Evolutionary conservation across 2,797 vertebrate genomes (phyloP).

Genomic region (Petrocephalus schoutedeni): DNA sequence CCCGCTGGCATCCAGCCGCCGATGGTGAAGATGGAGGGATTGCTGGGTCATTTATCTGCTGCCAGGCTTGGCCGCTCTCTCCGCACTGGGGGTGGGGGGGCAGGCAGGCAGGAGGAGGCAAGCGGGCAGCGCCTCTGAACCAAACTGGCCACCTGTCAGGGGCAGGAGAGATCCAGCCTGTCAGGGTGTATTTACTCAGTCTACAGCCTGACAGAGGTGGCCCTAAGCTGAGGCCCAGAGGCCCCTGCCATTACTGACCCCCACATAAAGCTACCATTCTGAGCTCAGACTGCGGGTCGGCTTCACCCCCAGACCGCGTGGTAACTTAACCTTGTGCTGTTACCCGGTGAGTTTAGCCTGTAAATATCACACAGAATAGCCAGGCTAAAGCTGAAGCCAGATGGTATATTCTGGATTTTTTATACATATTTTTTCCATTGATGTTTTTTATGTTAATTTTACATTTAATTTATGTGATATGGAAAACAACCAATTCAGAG

Average conservation of each 20-base stretch:
- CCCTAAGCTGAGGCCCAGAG: background rate
- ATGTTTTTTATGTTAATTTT: constrained; percentile 6
- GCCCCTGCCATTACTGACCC: background rate
- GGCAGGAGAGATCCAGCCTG: constrained; percentile 10
- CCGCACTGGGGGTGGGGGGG: background rate
- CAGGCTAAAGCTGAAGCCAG: background rate
- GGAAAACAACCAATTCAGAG: background rate
- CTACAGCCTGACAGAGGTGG: constrained; percentile 6
- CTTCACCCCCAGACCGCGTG: background rate
- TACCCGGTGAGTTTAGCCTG: background rate
- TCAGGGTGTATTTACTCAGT: constrained; percentile 8
- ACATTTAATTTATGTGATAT: background rate
- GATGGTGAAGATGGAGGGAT: constrained; percentile 20
- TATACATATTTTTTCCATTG: background rate
- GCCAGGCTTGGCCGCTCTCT: constrained; percentile 34
- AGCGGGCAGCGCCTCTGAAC: constrained; percentile 29
- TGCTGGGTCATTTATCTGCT: constrained; percentile 37
- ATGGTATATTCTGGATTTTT: constrained; percentile 1
- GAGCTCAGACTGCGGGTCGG: background rate
- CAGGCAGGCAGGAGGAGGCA: constrained; percentile 27
- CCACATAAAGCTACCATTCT: background rate
- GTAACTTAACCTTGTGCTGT: background rate
- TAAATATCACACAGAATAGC: background rate
- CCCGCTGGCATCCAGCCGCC: constrained; percentile 16
- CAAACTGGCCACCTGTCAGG: constrained; percentile 36